phyloP scores from a whole-genome alignment of 2,113 vertebrate genomes.

The Cephalopholis sonnerati region DNA sequence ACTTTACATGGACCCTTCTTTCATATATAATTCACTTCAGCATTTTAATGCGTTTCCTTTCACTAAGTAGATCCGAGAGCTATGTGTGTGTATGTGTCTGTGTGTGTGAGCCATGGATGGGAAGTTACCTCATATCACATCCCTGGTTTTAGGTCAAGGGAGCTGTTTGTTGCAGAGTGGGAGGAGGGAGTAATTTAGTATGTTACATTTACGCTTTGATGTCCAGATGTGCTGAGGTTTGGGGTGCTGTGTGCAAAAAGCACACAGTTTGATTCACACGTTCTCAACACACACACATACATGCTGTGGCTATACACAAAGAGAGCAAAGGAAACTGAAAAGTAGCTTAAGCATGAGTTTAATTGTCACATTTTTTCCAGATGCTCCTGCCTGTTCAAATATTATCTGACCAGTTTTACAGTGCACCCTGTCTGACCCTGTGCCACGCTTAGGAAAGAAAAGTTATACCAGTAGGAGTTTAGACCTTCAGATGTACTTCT shows the following conservation, averaged over 20 bases:
- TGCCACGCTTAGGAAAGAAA: neutral
- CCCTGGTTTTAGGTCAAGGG: slow-evolving; percentile 22
- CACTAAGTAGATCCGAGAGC: slow-evolving; percentile 10
- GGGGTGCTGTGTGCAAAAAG: neutral
- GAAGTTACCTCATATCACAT: slow-evolving; percentile 17
- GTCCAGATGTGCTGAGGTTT: slow-evolving; percentile 20
- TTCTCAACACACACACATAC: neutral
- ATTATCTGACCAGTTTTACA: neutral
- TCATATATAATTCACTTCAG: slow-evolving; percentile 41
- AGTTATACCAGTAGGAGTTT: neutral
- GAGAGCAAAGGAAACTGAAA: neutral
- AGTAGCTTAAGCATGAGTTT: neutral
- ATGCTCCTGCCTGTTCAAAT: neutral
- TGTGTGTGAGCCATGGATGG: slow-evolving; percentile 25
- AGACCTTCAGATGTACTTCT: neutral
- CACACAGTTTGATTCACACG: neutral
- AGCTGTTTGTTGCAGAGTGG: slow-evolving; percentile 16
- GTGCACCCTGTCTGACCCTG: neutral
- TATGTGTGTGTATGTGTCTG: slow-evolving; percentile 21
- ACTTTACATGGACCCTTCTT: slow-evolving; percentile 4
- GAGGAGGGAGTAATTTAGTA: slow-evolving; percentile 34
- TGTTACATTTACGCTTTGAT: slow-evolving; percentile 41
- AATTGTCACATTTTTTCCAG: neutral
- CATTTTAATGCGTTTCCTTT: slow-evolving; percentile 37
- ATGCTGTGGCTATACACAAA: neutral